phyloP scores from a whole-genome alignment of 2,888 invertebrate genomes.

The Chalcosyrphus nemorum region DNA sequence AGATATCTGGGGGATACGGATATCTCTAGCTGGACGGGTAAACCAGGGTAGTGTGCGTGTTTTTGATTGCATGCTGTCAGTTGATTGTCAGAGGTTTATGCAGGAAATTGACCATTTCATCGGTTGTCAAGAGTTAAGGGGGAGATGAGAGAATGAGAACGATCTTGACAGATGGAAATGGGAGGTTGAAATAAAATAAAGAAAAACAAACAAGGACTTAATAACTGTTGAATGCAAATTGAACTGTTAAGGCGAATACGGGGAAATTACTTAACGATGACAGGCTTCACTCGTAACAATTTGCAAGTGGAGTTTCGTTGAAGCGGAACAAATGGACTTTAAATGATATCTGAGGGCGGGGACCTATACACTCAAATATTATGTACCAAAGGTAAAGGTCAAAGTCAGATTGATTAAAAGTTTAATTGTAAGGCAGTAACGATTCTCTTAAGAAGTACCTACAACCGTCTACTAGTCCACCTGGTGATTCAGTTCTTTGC shows the following conservation, averaged over 20 bases:
- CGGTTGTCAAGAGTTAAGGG: conserved; percentile 36
- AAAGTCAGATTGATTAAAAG: too few relatives aligned
- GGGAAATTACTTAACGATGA: not conserved
- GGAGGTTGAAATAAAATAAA: not conserved
- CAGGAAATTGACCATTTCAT: conserved; percentile 62
- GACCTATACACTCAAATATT: too few relatives aligned
- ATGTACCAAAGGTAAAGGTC: too few relatives aligned
- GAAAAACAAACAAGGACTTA: not conserved
- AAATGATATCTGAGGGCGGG: too few relatives aligned
- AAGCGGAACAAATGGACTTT: not conserved
- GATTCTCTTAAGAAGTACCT: too few relatives aligned
- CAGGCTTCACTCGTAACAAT: conserved; percentile 14
- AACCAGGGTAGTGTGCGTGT: conserved; percentile 35
- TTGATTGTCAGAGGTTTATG: conserved; percentile 59
- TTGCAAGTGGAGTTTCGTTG: not conserved
- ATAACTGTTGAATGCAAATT: conserved; percentile 48
- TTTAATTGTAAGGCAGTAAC: too few relatives aligned
- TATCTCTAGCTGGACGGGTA: conserved; percentile 4
- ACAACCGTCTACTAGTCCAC: too few relatives aligned
- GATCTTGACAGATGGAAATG: conserved; percentile 5
- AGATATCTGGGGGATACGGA: conserved; percentile 35
- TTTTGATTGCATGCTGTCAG: conserved; percentile 63
- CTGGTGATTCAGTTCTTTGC: too few relatives aligned
- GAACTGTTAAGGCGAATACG: conserved; percentile 33
- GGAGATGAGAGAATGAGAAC: not conserved